phyloP scores from a whole-genome alignment of 2,888 invertebrate genomes.

The Caenorhabditis sp. region DNA sequence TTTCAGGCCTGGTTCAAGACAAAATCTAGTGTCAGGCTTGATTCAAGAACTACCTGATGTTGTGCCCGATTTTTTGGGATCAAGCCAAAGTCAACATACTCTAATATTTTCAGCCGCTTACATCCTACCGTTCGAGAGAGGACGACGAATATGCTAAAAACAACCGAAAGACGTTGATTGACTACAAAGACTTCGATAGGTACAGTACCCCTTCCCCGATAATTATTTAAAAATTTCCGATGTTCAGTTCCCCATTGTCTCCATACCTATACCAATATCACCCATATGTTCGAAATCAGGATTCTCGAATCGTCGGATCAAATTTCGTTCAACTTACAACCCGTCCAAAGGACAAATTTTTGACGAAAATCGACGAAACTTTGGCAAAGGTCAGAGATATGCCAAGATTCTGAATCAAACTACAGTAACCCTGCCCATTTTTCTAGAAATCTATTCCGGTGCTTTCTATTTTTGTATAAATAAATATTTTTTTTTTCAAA shows the following conservation, averaged over 20 bases:
- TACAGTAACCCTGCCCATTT: neutral
- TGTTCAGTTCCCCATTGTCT: slow-evolving; percentile 66
- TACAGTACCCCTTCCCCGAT: slow-evolving; percentile 8
- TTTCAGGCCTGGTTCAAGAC: no score
- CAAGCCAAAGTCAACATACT: no score
- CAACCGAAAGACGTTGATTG: slow-evolving; percentile 64
- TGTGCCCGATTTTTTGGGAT: no score
- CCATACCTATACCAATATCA: slow-evolving; percentile 67
- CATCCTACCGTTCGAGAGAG: slow-evolving; percentile 48
- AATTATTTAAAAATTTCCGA: no score
- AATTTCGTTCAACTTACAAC: slow-evolving; percentile 68
- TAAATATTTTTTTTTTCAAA: neutral
- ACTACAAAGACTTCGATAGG: slow-evolving; percentile 68
- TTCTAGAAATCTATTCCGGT: neutral
- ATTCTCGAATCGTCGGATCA: slow-evolving; percentile 69
- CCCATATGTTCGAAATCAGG: slow-evolving; percentile 62
- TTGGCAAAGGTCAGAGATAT: slow-evolving; percentile 68
- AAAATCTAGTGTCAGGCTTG: no score
- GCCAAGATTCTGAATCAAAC: slow-evolving; percentile 56
- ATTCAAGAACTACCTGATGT: no score
- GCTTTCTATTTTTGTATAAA: neutral
- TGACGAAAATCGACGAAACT: slow-evolving; percentile 69
- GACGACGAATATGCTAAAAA: slow-evolving; percentile 63
- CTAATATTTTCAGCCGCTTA: slow-evolving; percentile 30
- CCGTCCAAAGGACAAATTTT: slow-evolving; percentile 60